phyloP scores from a whole-genome alignment of 2,888 invertebrate genomes.

The Philereme transversata region DNA sequence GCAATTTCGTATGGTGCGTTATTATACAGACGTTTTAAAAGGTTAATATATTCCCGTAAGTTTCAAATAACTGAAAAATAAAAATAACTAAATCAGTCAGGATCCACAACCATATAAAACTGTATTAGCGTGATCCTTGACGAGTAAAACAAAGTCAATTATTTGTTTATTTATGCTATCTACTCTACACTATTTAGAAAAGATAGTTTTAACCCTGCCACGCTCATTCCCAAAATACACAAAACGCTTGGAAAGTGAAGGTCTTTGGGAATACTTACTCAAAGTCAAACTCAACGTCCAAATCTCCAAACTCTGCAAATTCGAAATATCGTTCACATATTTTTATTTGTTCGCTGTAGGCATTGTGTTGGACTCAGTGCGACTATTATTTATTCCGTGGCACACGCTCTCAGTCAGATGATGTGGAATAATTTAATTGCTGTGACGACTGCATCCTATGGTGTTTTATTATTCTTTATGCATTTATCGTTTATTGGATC shows the following conservation, averaged over 20 bases:
- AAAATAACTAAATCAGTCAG: too few species aligned
- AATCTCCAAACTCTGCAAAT: constrained; percentile 9
- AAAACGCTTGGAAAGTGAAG: too few species aligned
- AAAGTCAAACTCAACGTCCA: background rate
- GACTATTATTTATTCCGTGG: constrained; percentile 11
- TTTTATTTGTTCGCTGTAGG: constrained; percentile 12
- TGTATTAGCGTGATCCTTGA: too few species aligned
- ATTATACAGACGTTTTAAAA: too few species aligned
- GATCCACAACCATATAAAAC: too few species aligned
- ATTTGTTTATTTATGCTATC: too few species aligned
- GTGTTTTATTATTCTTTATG: constrained; percentile 31
- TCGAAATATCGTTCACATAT: constrained; percentile 15
- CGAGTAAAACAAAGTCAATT: too few species aligned
- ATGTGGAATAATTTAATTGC: constrained; percentile 77
- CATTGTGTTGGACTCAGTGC: constrained; percentile 3
- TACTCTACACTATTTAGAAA: too few species aligned
- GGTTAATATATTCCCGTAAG: too few species aligned
- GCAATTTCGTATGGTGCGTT: too few species aligned
- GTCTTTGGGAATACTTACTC: background rate
- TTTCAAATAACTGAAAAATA: too few species aligned
- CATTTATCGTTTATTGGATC: too few species aligned
- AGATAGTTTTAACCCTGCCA: background rate
- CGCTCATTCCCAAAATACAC: background rate
- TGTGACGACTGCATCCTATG: constrained; percentile 52
- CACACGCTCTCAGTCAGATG: constrained; percentile 54